These are phyloP conservation scores for Oasisia sp. DNA, from an alignment of 2,888 invertebrate species.

Conservation along the genomic window DNA sequence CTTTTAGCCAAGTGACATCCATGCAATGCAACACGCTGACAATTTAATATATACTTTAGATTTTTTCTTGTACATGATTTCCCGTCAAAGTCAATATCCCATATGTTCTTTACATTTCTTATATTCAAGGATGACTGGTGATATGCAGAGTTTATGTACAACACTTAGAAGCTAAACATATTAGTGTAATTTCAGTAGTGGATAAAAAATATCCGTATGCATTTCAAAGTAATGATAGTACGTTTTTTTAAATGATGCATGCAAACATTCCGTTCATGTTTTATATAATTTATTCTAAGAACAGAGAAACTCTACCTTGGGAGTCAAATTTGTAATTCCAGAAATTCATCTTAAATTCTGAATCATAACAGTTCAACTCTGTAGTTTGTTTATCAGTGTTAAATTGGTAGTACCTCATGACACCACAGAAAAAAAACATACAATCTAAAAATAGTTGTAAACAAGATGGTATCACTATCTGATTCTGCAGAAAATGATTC, in stretches of 20 bases:
- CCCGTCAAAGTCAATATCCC: neutral
- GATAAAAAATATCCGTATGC: neutral
- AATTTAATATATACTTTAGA: too few species aligned
- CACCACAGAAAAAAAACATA: neutral
- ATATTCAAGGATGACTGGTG: neutral
- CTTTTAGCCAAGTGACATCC: too few species aligned
- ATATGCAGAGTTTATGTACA: too few species aligned
- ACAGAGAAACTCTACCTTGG: neutral
- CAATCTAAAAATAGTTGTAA: too few species aligned
- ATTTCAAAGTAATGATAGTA: neutral
- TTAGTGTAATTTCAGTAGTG: neutral
- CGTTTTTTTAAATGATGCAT: neutral
- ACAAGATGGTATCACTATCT: too few species aligned
- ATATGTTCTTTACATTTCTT: neutral
- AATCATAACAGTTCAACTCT: neutral
- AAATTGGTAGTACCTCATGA: neutral
- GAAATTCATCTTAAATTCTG: neutral
- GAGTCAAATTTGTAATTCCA: neutral
- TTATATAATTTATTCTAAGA: neutral
- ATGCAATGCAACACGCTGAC: too few species aligned
- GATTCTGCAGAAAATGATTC: neutral
- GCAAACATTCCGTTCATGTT: neutral
- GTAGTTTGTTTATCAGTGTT: neutral
- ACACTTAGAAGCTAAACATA: neutral
- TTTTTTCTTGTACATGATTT: neutral